phyloP scores from a whole-genome alignment of 2,113 vertebrate species.

The Machaerirhynchus nigripectus region DNA sequence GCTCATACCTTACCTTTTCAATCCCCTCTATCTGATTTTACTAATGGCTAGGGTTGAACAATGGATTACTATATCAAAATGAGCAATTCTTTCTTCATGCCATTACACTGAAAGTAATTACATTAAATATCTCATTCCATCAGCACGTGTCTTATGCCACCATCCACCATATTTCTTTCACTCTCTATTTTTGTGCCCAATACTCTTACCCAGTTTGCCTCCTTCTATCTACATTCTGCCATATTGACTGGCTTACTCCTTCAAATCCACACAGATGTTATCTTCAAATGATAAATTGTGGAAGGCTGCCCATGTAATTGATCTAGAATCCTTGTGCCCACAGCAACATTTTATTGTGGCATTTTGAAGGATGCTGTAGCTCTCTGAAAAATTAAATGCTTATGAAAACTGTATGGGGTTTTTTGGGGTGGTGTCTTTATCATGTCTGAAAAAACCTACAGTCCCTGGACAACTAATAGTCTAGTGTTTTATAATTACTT shows the following conservation, averaged over 20 bases:
- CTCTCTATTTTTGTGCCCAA: slow-evolving; percentile 50
- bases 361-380: slow-evolving; percentile 75
- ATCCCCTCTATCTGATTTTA: slow-evolving; percentile 7
- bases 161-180: not conserved
- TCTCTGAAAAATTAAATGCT: slow-evolving; percentile 65
- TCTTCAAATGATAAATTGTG: slow-evolving; percentile 78
- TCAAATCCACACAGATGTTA: slow-evolving; percentile 77
- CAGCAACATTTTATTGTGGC: slow-evolving; percentile 74
- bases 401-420: slow-evolving; percentile 20
- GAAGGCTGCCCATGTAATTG: slow-evolving; percentile 78
- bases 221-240: slow-evolving; percentile 43
- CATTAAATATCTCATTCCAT: slow-evolving; percentile 16
- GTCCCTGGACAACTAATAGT: not conserved
- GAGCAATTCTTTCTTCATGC: not conserved
- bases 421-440: not conserved
- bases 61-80: slow-evolving; percentile 16
- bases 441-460: not conserved
- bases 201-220: slow-evolving; percentile 10
- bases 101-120: slow-evolving; percentile 35
- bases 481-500: slow-evolving; percentile 10
- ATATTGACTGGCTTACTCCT: slow-evolving; percentile 62
- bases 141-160: not conserved
- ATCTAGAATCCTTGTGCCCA: slow-evolving; percentile 73
- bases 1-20: not conserved
- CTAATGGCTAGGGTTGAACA: slow-evolving; percentile 33